Conservation (phyloP, 2,797 vertebrate genomes). For the Parambassis ranga region DNA sequence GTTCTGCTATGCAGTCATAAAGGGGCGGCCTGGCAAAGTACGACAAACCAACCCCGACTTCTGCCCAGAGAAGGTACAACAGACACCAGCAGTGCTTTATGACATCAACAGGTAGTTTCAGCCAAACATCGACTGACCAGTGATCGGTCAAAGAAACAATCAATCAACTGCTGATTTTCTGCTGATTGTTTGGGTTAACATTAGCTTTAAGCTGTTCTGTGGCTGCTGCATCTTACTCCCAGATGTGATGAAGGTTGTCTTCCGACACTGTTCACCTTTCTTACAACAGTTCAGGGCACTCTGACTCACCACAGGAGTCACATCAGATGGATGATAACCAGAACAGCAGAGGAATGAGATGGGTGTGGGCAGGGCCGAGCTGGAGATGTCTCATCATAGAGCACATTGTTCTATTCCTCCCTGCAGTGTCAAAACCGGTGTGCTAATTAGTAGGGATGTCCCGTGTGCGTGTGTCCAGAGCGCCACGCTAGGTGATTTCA, state of each 20-base stretch:
- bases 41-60: slow-evolving; percentile 91
- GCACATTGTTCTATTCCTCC: too few species aligned
- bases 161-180: slow-evolving; percentile 40
- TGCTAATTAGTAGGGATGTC: too few species aligned
- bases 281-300: background rate
- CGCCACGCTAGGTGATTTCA: too few species aligned
- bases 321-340: background rate
- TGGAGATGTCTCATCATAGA: too few species aligned
- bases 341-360: background rate
- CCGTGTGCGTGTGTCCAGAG: too few species aligned
- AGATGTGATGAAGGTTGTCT: background rate
- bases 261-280: background rate
- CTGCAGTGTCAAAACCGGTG: too few species aligned
- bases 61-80: slow-evolving; percentile 92
- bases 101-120: slow-evolving; percentile 61
- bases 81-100: slow-evolving; percentile 53
- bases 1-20: slow-evolving; percentile 99
- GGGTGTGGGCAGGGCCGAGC: background rate
- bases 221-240: background rate
- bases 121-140: slow-evolving; percentile 9
- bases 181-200: background rate
- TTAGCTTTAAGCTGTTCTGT: background rate
- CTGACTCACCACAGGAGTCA: background rate
- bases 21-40: slow-evolving; percentile 94
- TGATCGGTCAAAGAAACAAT: slow-evolving; percentile 43